phyloP scores from a whole-genome alignment of 2,113 vertebrate genomes.

The Pseudorectes ferrugineus region DNA sequence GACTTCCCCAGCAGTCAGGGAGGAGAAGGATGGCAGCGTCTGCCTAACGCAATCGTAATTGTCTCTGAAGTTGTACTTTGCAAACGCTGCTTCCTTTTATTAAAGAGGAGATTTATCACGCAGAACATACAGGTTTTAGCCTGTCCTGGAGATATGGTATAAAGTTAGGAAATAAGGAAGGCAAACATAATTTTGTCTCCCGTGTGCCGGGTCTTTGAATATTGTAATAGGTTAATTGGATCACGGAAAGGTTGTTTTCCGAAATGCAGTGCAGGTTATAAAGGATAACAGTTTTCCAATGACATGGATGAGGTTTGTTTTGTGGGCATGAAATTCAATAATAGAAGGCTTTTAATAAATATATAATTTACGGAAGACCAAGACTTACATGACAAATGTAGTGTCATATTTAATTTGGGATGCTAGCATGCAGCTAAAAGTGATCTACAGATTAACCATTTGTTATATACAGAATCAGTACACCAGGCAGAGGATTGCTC shows the following conservation, averaged over 20 bases:
- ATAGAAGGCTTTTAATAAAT: slow-evolving; percentile 67
- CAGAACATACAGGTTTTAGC: slow-evolving; percentile 10
- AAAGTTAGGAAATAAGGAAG: slow-evolving; percentile 29
- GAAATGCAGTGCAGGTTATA: slow-evolving; percentile 18
- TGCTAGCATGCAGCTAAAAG: slow-evolving; percentile 42
- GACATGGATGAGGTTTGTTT: slow-evolving; percentile 53
- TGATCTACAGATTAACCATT: slow-evolving; percentile 56
- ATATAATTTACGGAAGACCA: slow-evolving; percentile 41
- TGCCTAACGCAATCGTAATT: slow-evolving; percentile 33
- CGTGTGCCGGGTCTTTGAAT: slow-evolving; percentile 46
- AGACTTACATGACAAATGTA: slow-evolving; percentile 58
- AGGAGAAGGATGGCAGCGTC: slow-evolving; percentile 2
- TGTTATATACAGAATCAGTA: neutral
- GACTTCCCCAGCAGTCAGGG: neutral
- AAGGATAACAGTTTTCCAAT: slow-evolving; percentile 55
- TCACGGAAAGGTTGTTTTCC: slow-evolving; percentile 40
- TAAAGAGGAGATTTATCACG: slow-evolving; percentile 49
- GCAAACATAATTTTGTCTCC: slow-evolving; percentile 56
- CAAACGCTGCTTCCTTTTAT: slow-evolving; percentile 56
- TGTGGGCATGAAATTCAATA: slow-evolving; percentile 59
- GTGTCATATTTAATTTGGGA: slow-evolving; percentile 64
- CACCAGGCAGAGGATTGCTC: neutral
- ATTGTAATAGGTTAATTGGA: slow-evolving; percentile 67
- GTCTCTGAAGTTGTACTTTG: slow-evolving; percentile 29
- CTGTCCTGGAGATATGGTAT: slow-evolving; percentile 4